A percentile compares a stretch with the other conserved stretches of the same genome.
These are phyloP conservation scores for Sebastes matsubarae DNA, from an alignment of 2,797 vertebrate species.

Conservation along the genomic window DNA sequence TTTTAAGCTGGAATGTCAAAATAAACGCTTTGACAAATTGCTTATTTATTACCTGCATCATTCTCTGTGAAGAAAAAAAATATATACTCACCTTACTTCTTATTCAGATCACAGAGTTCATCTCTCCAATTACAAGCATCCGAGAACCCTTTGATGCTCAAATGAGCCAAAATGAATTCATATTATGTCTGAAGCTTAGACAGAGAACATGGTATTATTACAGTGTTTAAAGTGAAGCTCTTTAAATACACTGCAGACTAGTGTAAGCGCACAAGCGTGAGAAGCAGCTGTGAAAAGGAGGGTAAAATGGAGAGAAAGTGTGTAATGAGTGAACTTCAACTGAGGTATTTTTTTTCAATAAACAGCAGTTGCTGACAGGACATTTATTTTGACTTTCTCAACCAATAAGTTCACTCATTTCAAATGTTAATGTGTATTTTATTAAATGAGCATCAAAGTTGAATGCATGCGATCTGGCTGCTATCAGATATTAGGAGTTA, in stretches of 20 bases:
- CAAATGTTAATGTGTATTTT: neutral
- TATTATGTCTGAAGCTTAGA: slow-evolving; percentile 26
- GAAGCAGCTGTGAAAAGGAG: neutral
- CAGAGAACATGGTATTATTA: slow-evolving; percentile 39
- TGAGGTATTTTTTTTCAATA: neutral
- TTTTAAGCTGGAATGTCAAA: slow-evolving; percentile 10
- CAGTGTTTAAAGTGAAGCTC: slow-evolving; percentile 18
- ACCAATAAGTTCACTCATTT: neutral
- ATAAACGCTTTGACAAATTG: neutral
- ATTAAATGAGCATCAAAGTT: neutral
- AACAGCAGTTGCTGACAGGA: neutral
- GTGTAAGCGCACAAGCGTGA: neutral
- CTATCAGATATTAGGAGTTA: neutral
- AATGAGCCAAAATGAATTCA: slow-evolving; percentile 41
- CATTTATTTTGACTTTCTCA: slow-evolving; percentile 4
- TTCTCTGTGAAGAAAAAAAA: neutral
- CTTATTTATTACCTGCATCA: neutral
- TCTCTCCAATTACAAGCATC: slow-evolving; percentile 38
- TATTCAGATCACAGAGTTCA: slow-evolving; percentile 27
- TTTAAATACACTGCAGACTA: neutral
- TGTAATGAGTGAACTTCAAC: neutral
- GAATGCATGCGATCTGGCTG: neutral
- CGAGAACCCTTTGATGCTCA: slow-evolving; percentile 28
- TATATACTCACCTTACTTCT: neutral
- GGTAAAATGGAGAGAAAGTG: neutral